phyloP scores from a whole-genome alignment of 2,888 invertebrate genomes.

The Hypomecis punctinalis region DNA sequence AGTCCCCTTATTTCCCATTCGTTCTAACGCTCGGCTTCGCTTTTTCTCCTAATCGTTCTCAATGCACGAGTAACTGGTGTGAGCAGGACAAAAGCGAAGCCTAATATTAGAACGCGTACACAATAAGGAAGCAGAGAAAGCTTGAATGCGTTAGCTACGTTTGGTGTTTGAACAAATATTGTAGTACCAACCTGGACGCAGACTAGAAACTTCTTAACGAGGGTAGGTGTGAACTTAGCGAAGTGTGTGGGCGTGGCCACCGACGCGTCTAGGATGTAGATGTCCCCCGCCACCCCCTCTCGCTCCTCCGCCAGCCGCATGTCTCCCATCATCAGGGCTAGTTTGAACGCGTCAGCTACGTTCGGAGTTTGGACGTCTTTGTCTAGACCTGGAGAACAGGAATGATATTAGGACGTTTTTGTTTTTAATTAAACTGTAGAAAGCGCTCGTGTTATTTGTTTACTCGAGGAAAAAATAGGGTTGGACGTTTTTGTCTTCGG shows the following conservation, averaged over 20 bases:
- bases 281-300: constrained; percentile 93
- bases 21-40: too few species aligned
- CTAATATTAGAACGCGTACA: too few species aligned
- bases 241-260: constrained; percentile 92
- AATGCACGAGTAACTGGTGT: too few species aligned
- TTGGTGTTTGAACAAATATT: constrained; percentile 88
- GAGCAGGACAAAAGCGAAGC: too few species aligned
- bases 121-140: too few species aligned
- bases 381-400: constrained; percentile 78
- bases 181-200: constrained; percentile 89
- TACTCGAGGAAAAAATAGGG: too few species aligned
- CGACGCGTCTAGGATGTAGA: constrained; percentile 92
- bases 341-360: constrained; percentile 91
- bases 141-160: constrained; percentile 92
- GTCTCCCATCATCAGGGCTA: constrained; percentile 94
- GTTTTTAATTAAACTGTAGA: too few species aligned
- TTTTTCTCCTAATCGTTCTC: too few species aligned
- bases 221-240: constrained; percentile 92
- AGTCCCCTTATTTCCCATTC: too few species aligned
- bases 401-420: neutral
- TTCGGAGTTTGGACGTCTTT: constrained; percentile 89
- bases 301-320: constrained; percentile 90
- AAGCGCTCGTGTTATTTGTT: too few species aligned
- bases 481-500: too few species aligned
- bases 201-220: constrained; percentile 93